Evolutionary conservation across 2,888 invertebrate genomes (phyloP).

Genomic region (Pristionchus mayeri): DNA sequence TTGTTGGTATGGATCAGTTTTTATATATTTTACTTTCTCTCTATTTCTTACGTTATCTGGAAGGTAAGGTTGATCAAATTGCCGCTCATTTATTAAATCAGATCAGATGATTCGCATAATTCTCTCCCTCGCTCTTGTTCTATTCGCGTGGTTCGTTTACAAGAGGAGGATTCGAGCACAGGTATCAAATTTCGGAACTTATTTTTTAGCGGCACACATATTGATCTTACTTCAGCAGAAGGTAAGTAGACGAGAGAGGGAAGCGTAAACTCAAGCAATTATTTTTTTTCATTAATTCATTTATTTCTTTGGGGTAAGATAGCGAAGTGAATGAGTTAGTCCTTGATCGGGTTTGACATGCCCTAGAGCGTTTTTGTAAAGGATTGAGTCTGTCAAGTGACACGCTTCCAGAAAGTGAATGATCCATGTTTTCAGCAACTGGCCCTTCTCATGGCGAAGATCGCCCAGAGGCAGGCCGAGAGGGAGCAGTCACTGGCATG

Average conservation of each 20-base stretch:
- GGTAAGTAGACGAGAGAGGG: too few species aligned
- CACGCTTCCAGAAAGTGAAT: background rate
- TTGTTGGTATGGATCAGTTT: too few species aligned
- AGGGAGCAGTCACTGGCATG: slow-evolving; percentile 58
- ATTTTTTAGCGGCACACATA: too few species aligned
- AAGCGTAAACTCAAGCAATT: too few species aligned
- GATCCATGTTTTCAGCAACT: slow-evolving; percentile 52
- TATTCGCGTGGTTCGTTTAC: background rate
- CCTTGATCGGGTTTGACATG: too few species aligned
- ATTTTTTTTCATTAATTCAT: too few species aligned
- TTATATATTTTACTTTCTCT: background rate
- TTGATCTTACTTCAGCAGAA: too few species aligned
- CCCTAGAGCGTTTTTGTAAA: too few species aligned
- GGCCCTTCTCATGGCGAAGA: slow-evolving; percentile 55
- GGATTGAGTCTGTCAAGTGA: too few species aligned
- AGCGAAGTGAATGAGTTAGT: too few species aligned
- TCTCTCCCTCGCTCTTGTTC: background rate
- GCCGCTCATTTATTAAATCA: background rate
- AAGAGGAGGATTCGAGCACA: background rate
- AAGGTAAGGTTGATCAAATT: background rate
- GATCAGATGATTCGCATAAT: background rate
- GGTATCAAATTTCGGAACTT: background rate
- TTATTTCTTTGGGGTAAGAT: too few species aligned
- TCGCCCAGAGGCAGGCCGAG: slow-evolving; percentile 55
- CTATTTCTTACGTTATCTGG: background rate